Evolutionary conservation across 2,113 vertebrate genomes (phyloP), one percentile per base, ranked within the genome.

Genomic region (Eulacestoma nigropectus): DNA sequence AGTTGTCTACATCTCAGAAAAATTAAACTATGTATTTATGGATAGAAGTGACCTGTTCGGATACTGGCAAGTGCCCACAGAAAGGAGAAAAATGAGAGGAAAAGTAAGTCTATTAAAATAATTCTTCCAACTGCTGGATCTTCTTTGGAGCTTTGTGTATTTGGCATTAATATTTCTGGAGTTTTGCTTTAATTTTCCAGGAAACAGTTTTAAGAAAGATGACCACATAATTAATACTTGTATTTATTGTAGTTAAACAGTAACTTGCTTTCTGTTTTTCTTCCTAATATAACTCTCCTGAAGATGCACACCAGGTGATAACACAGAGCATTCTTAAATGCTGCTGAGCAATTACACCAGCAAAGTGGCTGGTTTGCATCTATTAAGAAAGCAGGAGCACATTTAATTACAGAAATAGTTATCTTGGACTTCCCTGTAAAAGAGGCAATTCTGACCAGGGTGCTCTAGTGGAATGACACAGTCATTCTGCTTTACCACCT

Each of bases 321-420:
- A 41, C 18, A 52, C 18, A 64, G 29, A 79, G 47, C 52, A 80
- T 77, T 69, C 53, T 77, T 83, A 91, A 91, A 87, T 30, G 78
- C 78, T 57, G 57, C 75, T 83, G 67, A 42, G 67, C 55, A 93
- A 90, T 83, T 91, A 86, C 27, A 70, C 14, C 35, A 80, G 50
- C 47, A 41, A 83, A 95, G 59, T 47, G 55, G 13, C 10, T 87
- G 68, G 5, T 42, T 96, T 85, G 85, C n/a, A 80, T 55, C 57
- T 90, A 63, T 74, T 83, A 96, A 91, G 84, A 62, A 94, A 91
- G 78, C 14, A 2, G 47, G 62, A 85, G 16, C 72, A 77, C 70
- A 67, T 77, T 90, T 95, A 93, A 93, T 93, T 93, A 84, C 50
- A 77, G 50, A 77, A 81, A 83, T 63, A 46, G 78, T 80, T 91